Evolutionary conservation across 2,113 vertebrate genomes (phyloP).

Genomic region (Sialia sialis): DNA sequence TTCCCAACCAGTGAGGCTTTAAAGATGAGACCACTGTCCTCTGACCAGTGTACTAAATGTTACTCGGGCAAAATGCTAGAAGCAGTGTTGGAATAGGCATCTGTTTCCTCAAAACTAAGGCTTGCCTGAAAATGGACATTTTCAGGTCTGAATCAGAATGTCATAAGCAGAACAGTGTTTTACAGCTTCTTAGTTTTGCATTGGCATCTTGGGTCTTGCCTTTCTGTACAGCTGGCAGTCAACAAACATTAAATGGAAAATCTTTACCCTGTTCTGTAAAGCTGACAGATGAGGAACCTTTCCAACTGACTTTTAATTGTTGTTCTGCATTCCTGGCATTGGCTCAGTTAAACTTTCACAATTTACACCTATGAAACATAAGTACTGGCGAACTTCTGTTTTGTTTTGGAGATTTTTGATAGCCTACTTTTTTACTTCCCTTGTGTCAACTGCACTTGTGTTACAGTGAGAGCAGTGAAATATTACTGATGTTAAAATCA

Average conservation of each 20-base stretch:
- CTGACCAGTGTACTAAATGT: not conserved
- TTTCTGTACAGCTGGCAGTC: not conserved
- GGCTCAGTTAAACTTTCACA: not conserved
- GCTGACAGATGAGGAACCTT: not conserved
- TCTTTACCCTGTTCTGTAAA: not conserved
- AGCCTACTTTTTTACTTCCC: not conserved
- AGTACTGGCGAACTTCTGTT: not conserved
- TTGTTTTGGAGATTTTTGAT: not conserved
- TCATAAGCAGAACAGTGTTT: not conserved
- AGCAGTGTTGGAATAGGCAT: not conserved
- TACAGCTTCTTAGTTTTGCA: not conserved
- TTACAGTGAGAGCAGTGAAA: not conserved
- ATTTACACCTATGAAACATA: not conserved
- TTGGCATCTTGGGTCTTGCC: not conserved
- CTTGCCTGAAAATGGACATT: not conserved
- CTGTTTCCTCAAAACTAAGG: not conserved
- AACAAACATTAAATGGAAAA: not conserved
- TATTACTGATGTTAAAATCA: not conserved
- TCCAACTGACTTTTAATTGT: not conserved
- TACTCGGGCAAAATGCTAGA: not conserved
- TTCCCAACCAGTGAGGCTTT: accelerated
- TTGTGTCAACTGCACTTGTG: not conserved
- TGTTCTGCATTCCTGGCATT: not conserved
- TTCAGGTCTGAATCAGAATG: not conserved
- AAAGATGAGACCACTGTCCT: not conserved